phyloP scores from a whole-genome alignment of 2,797 vertebrate species.

The Vipera latastei region DNA sequence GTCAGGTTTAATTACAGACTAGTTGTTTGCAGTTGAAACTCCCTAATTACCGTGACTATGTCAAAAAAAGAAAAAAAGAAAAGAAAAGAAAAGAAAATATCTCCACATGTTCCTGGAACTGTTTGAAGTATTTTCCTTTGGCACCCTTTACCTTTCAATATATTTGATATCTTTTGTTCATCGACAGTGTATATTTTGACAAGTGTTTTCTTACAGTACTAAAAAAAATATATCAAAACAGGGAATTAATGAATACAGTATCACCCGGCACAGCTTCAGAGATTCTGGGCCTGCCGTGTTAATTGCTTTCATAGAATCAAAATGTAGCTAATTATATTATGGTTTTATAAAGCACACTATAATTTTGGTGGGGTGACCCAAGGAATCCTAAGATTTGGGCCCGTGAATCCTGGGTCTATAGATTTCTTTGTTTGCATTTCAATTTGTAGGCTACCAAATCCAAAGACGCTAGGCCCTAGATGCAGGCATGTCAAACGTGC shows the following conservation, averaged over 20 bases:
- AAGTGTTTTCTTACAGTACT: constrained; percentile 41
- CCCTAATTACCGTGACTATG: constrained; percentile 68
- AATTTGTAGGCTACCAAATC: not conserved
- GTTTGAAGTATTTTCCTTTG: constrained; percentile 67
- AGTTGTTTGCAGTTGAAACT: constrained; percentile 75
- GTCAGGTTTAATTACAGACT: constrained; percentile 77
- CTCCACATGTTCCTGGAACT: constrained; percentile 55
- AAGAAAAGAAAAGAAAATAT: not conserved
- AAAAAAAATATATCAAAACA: constrained; percentile 51
- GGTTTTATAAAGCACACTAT: constrained; percentile 37
- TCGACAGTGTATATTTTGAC: constrained; percentile 22
- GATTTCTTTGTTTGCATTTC: not conserved
- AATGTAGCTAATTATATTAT: constrained; percentile 67
- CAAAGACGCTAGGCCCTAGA: not conserved
- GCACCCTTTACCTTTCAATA: constrained; percentile 42
- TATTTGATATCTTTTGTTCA: constrained; percentile 58
- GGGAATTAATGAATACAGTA: constrained; percentile 40
- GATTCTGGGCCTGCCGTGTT: constrained; percentile 53
- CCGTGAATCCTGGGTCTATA: not conserved
- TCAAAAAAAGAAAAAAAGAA: constrained; percentile 59
- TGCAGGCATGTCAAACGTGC: too few species aligned
- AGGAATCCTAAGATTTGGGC: not conserved
- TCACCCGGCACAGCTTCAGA: constrained; percentile 28
- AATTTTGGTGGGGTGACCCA: not conserved
- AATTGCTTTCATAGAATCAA: constrained; percentile 68